phyloP scores from a whole-genome alignment of 1,140 invertebrate species.

The Euwallacea fornicatus region DNA sequence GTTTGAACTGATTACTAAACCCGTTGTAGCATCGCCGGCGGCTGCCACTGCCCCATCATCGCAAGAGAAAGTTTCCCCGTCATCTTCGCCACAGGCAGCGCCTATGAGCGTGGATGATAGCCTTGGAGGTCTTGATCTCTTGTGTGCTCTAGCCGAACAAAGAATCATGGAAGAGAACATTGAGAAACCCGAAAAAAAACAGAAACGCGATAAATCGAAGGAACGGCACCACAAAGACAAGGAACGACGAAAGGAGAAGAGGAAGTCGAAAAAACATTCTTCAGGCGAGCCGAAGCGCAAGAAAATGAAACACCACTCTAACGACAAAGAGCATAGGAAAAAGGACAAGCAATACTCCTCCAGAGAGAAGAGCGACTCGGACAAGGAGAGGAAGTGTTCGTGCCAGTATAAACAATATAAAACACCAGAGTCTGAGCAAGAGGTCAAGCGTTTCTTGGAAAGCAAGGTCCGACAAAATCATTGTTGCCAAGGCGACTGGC shows the following conservation, averaged over 20 bases:
- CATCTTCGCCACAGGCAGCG: conserved; percentile 7
- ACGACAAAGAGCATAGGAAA: conserved; percentile 38
- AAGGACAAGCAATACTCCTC: conserved; percentile 25
- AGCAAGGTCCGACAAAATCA: conserved; percentile 47
- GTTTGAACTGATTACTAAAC: conserved; percentile 57
- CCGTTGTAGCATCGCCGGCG: conserved; percentile 27
- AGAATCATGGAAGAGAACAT: conserved; percentile 74
- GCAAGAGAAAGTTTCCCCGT: background rate
- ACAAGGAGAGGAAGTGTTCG: conserved; percentile 30
- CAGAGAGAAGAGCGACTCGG: conserved; percentile 23
- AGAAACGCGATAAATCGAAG: conserved; percentile 38
- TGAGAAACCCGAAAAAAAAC: conserved; percentile 49
- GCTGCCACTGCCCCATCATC: conserved; percentile 41
- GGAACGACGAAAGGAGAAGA: conserved; percentile 42
- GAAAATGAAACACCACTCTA: conserved; percentile 39
- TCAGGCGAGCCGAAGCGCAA: conserved; percentile 45
- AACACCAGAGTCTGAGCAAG: conserved; percentile 55
- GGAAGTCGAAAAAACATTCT: conserved; percentile 46
- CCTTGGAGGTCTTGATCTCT: conserved; percentile 73
- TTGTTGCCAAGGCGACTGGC: conserved; percentile 56
- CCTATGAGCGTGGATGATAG: conserved; percentile 51
- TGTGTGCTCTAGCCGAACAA: conserved; percentile 85
- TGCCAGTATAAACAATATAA: conserved; percentile 51
- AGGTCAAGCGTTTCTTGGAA: conserved; percentile 55
- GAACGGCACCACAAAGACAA: conserved; percentile 36